Conservation (phyloP, 2,797 vertebrate genomes). For the Brachyalestes nurse region DNA sequence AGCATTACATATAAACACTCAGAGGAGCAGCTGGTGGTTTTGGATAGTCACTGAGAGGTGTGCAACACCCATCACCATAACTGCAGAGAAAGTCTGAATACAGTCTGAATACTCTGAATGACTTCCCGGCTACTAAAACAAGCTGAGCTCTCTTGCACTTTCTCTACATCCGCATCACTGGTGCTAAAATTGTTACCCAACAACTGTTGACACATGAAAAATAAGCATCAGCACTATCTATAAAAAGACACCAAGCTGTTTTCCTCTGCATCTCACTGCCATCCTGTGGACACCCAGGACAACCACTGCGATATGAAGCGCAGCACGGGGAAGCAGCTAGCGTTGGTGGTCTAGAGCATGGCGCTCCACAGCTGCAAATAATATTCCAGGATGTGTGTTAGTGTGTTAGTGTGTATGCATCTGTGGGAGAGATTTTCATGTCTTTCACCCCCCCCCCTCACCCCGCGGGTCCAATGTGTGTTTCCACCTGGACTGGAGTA, state of each 20-base stretch:
- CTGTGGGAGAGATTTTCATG: conserved; percentile 20
- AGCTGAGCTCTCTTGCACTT: not conserved
- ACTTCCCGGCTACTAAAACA: too few relatives aligned
- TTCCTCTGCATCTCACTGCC: conserved; percentile 39
- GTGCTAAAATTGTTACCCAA: not conserved
- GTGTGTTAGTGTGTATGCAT: not conserved
- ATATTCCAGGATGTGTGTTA: conserved; percentile 4
- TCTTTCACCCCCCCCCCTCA: not conserved
- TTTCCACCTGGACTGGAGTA: conserved; percentile 70
- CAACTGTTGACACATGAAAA: not conserved
- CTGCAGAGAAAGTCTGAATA: too few relatives aligned
- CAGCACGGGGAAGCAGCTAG: not conserved
- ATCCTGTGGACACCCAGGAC: conserved; percentile 43
- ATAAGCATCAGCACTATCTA: not conserved
- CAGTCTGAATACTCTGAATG: too few relatives aligned
- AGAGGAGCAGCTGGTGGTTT: too few relatives aligned
- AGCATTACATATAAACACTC: too few relatives aligned
- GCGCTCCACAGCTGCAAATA: conserved; percentile 50
- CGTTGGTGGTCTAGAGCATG: conserved; percentile 29
- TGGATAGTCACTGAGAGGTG: too few relatives aligned
- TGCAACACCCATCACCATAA: too few relatives aligned
- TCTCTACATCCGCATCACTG: not conserved
- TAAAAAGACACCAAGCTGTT: not conserved
- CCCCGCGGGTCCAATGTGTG: conserved; percentile 46
- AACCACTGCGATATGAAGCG: not conserved